Evolutionary conservation across 2,113 vertebrate species (phyloP), one percentile per base, ranked within the genome.

Genomic region (Pelecanoides urinatrix): DNA sequence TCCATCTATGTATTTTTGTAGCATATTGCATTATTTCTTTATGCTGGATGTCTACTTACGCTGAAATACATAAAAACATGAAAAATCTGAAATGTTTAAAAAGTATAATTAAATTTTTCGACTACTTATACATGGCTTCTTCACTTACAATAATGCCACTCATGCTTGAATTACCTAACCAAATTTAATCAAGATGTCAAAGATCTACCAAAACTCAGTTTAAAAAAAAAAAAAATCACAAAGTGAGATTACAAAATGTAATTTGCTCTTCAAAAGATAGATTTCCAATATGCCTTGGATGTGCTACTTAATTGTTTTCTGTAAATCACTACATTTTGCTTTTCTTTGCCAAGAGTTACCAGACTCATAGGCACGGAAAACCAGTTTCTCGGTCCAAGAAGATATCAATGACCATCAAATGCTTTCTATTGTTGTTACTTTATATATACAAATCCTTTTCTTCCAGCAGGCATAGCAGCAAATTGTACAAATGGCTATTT

Each of bases 181-280:
- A 95, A 84, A 96, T 82, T 86, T 83, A 76, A 94, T 95, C 55
- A 88, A 79, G 66, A 80, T 83, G 59, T 83, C 85, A 84, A 83
- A 94, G n/a, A 71, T 34, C 42, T 88, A 77, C 76, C 36, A 94
- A 87, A 91, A 80, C n/a, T 67, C 13, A 55, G 21, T 21, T 76
- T 52, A 10, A 52, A 92, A 80, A 71, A 67, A 38, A 50, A 6
- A 34, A 4, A 23, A 73, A 38, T 36, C 27, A 58, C 14, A 9
- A 53, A 66, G 25, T 29, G 8, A 86, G 59, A 92, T 92, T 66
- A 74, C 27, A 83, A 67, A 90, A 93, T 78, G 16, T 61, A 50
- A 84, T 81, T 96, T 80, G 27, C 47, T 93, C 34, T 92, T 87
- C 79, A 92, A 81, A 71, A 80, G 36, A 94, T 17, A 49, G 13